Conservation (phyloP, 1,140 invertebrate species). For the Drosophila punjabiensis region DNA sequence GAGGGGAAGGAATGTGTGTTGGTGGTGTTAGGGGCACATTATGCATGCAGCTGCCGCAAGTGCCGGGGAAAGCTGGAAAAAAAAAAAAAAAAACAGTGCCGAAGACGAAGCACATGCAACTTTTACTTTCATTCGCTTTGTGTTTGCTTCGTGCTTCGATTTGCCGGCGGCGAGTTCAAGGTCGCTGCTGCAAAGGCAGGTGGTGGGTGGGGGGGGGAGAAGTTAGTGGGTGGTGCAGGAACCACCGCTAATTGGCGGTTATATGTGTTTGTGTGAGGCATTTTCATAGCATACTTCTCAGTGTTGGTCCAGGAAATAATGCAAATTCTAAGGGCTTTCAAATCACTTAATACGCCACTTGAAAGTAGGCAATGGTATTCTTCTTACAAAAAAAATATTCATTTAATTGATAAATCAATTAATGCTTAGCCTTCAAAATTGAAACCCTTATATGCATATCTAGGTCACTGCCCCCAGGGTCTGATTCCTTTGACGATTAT, state of each 20-base stretch:
- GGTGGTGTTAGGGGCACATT: constrained; percentile 47
- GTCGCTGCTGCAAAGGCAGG: constrained; percentile 33
- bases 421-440: not conserved
- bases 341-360: not conserved
- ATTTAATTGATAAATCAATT: not conserved
- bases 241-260: constrained; percentile 61
- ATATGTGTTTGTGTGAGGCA: not conserved
- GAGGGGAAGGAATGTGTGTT: not conserved
- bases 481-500: not conserved
- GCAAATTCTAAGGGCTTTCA: not conserved
- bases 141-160: constrained; percentile 67
- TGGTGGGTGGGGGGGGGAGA: not conserved
- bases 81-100: constrained; percentile 15
- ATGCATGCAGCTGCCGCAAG: constrained; percentile 78
- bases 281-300: constrained; percentile 57
- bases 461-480: not conserved
- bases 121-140: constrained; percentile 74
- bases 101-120: constrained; percentile 61
- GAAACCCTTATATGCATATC: not conserved
- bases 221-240: not conserved
- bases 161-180: constrained; percentile 79
- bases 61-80: constrained; percentile 19
- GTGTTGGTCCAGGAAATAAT: constrained; percentile 13
- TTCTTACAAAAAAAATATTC: rapidly evolving
- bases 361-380: not conserved